phyloP scores from a whole-genome alignment of 1,140 invertebrate species.

The Spodoptera frugiperda region DNA sequence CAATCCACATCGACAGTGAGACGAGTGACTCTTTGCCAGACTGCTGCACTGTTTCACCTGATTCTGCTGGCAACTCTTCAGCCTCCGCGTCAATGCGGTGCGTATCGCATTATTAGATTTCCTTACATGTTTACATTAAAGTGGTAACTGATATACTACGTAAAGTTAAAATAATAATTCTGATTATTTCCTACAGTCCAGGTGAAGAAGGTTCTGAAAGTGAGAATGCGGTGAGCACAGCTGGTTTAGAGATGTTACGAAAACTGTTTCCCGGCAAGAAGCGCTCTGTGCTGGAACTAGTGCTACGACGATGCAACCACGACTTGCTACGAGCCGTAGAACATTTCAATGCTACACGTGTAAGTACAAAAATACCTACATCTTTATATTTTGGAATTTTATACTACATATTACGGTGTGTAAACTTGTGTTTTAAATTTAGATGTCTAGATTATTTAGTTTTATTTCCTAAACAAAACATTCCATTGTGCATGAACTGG shows the following conservation, averaged over 20 bases:
- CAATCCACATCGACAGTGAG: conserved; percentile 82
- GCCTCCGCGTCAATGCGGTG: conserved; percentile 61
- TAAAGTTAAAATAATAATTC: conserved; percentile 1
- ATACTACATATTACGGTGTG: too few relatives aligned
- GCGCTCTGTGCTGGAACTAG: conserved; percentile 94
- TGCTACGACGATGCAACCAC: conserved; percentile 94
- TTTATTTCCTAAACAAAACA: too few relatives aligned
- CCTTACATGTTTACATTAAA: too few relatives aligned
- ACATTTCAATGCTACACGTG: conserved; percentile 83
- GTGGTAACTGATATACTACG: too few relatives aligned
- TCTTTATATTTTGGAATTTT: too few relatives aligned
- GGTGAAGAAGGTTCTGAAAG: conserved; percentile 59
- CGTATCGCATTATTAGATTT: not conserved
- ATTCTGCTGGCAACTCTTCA: conserved; percentile 64
- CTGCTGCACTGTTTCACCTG: conserved; percentile 70
- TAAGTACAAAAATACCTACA: too few relatives aligned
- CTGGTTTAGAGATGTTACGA: conserved; percentile 92
- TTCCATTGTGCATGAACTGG: too few relatives aligned
- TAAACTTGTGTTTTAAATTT: too few relatives aligned
- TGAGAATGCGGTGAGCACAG: conserved; percentile 73
- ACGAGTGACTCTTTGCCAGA: conserved; percentile 80
- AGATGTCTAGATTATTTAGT: too few relatives aligned
- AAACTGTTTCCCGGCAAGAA: conserved; percentile 95
- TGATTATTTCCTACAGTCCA: conserved; percentile 25
- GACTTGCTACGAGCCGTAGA: conserved; percentile 91